Evolutionary conservation across 2,888 invertebrate genomes (phyloP), one percentile per base, ranked within the genome.

Genomic region (Aradus depressus): DNA sequence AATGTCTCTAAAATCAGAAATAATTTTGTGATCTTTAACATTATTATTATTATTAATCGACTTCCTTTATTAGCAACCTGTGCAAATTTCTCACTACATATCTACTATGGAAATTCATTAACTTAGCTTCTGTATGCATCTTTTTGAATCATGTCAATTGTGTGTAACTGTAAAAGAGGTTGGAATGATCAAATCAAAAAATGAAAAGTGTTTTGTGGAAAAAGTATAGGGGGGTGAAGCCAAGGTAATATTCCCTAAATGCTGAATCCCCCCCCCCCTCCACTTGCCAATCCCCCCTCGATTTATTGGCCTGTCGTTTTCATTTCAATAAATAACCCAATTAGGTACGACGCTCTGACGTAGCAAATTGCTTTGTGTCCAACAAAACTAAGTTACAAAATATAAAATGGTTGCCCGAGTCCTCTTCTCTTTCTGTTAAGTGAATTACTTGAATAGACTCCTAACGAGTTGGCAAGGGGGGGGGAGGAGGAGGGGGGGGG

Each of bases 311-410:
- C 49, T 41, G 49, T 41, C 49, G 49, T 49, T 49, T 49, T 49
- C 49, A 49, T 49, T 49, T 49, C 49, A 41, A 49, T 49, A 49
- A 49, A 49, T 49, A 49, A 49, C 49, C 41, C 49, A 31, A 49
- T 49, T 49, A 49, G 25, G 22, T 41, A 16, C 31, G 10, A 31
- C 16, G 49, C n/a, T 12, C 28, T 49, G 49, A 41, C 49, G 41
- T 49, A 39, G 48, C 49, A 49, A 49, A 49, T 49, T 49, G 49
- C 49, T 49, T 41, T 49, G 49, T 49, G 41, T 49, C 39, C 49
- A 18, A 39, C 49, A 49, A n/a, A 49, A 41, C 41, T 41, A 26
- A 41, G 41, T 41, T 49, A 41, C 23, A 41, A 49, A 31, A 49
- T 49, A 49, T 49, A 49, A 49, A 49, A 49, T 41, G 49, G 22